Base-by-base conservation (phyloP, 2,113 vertebrate genomes). In the Lucifuga dentata region DNA sequence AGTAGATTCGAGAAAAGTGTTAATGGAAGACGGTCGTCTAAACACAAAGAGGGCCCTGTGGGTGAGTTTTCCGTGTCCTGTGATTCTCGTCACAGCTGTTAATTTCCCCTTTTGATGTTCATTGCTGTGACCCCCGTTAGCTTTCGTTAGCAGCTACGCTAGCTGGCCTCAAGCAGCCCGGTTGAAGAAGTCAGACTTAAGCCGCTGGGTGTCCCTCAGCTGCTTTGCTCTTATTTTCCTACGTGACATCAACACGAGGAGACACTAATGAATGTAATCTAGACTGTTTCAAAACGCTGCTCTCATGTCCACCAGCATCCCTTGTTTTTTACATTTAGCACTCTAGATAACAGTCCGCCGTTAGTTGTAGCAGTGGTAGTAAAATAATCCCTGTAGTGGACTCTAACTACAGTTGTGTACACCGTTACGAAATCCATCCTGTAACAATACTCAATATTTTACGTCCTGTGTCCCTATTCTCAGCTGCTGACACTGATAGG, bases 21-120 rank as follows among this genome's bases (percentile, higher is more conserved):
- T 11, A 92, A 90, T 83, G 90, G 90, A 50, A 89, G 87, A 72
- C 90, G 91, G 19, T 87, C 87, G 19, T 83, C 88, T 2, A 92
- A 82, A 74, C 78, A 77, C 24, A 91, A 86, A 87, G 92, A 93
- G 16, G 88, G 77, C 39, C 91, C 90, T 44, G 87, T 90, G 67
- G 93, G 93, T 93, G 86, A 86, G 81, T 71, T 9, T 32, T 8
- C 38, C 2, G 17, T 12, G 8, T 3, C 21, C 21, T 8, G 20
- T 1, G 2, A 5, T 8, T 20, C 8, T 49, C 43, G 11, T 50
- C 17, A 40, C 50, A 9, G 20, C 33, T 16, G 10, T 5, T 58
- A 21, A n/a, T 44, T 23, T 10, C 43, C 36, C 19, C 26, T 21
- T 44, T 33, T 40, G 38, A 61, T 26, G 9, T n/a, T 33, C 29